These are phyloP conservation scores for Chrysina gloriosa DNA, from an alignment of 2,888 invertebrate species.

Conservation along the genomic window DNA sequence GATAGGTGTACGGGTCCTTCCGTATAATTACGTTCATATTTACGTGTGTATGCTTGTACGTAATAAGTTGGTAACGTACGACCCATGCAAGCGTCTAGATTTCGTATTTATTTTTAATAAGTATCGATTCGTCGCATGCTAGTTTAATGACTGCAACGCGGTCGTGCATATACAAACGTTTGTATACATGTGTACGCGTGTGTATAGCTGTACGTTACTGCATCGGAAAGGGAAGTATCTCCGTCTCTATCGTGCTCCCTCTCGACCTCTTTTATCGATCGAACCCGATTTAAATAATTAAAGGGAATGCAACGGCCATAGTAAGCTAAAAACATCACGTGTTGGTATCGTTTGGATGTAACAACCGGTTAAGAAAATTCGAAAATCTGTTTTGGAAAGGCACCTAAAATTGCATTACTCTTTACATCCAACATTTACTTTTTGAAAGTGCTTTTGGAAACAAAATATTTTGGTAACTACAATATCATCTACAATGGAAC, in stretches of 20 bases:
- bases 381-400: no score
- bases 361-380: no score
- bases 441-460: no score
- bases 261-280: constrained; percentile 22
- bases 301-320: constrained; percentile 20
- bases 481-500: no score
- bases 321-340: constrained; percentile 9
- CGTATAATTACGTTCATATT: constrained; percentile 10
- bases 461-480: no score
- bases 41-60: background rate
- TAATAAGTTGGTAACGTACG: no score
- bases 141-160: constrained; percentile 24
- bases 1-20: constrained; percentile 6
- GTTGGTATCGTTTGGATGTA: background rate
- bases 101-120: constrained; percentile 30
- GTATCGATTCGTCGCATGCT: constrained; percentile 26
- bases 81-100: background rate
- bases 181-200: background rate
- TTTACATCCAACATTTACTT: no score
- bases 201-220: constrained; percentile 15
- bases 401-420: no score
- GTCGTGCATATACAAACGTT: background rate
- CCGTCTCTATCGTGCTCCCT: constrained; percentile 5
- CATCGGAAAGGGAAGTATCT: constrained; percentile 23
- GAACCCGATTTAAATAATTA: constrained; percentile 33